Evolutionary conservation across 2,113 vertebrate species (phyloP).

Genomic region (Zosterops hypoxanthus): DNA sequence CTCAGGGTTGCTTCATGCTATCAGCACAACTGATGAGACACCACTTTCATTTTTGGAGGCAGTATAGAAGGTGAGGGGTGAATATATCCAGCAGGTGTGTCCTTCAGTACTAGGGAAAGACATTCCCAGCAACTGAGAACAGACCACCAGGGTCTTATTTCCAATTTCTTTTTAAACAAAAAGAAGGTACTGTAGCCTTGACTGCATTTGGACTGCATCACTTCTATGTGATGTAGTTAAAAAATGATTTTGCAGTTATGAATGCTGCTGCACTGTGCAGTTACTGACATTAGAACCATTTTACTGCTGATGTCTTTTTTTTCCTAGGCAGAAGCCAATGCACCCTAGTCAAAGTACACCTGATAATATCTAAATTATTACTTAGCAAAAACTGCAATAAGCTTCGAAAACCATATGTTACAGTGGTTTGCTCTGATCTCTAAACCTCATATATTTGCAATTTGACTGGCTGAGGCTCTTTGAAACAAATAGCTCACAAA

Average conservation of each 20-base stretch:
- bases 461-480: constrained; percentile 27
- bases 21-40: neutral
- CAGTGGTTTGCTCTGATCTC: neutral
- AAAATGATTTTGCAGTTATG: neutral
- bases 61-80: neutral
- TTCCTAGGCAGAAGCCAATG: neutral
- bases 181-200: neutral
- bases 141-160: neutral
- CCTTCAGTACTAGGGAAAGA: neutral
- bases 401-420: constrained; percentile 12
- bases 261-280: neutral
- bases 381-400: neutral
- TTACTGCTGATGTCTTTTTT: neutral
- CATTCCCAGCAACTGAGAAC: neutral
- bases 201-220: neutral
- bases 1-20: neutral
- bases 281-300: neutral
- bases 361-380: neutral
- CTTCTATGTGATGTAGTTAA: neutral
- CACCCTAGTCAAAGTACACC: neutral
- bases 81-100: neutral
- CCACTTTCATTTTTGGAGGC: neutral
- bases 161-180: neutral
- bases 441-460: neutral
- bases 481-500: constrained; percentile 41